Conservation (phyloP, 2,888 invertebrate species). For the Molorchus minor region DNA sequence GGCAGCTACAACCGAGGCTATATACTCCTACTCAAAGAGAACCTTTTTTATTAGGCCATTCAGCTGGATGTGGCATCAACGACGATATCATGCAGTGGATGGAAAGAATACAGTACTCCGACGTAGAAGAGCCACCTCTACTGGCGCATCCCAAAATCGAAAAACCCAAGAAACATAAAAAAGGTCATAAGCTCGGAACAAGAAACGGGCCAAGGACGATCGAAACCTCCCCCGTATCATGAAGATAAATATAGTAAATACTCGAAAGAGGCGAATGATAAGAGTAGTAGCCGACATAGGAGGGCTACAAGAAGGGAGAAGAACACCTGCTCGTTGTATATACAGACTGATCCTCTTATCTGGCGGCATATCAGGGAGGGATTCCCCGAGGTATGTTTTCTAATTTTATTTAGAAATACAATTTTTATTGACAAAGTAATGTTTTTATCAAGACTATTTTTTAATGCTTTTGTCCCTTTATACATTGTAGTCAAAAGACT, state of each 20-base stretch:
- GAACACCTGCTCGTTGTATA: conserved; percentile 92
- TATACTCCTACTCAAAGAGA: too few relatives aligned
- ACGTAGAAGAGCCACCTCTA: conserved; percentile 61
- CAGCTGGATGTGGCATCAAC: conserved; percentile 87
- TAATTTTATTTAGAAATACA: background rate
- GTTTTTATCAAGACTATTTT: too few relatives aligned
- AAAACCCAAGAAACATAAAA: conserved; percentile 43
- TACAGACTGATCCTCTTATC: conserved; percentile 98
- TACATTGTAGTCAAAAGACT: too few relatives aligned
- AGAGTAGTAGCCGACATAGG: conserved; percentile 48
- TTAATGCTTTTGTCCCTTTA: too few relatives aligned
- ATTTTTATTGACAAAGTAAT: background rate
- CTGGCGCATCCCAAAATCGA: conserved; percentile 46
- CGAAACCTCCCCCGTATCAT: conserved; percentile 38
- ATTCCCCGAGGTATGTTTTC: conserved; percentile 76
- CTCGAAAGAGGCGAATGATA: conserved; percentile 77
- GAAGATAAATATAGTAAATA: conserved; percentile 77
- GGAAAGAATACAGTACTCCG: conserved; percentile 87
- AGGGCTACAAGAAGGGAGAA: conserved; percentile 72
- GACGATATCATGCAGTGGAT: conserved; percentile 92
- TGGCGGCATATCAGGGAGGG: conserved; percentile 93
- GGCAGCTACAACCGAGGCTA: too few relatives aligned
- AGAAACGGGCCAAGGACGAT: conserved; percentile 35
- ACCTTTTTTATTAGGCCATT: conserved; percentile 72
- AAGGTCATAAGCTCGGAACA: conserved; percentile 13